phyloP scores from a whole-genome alignment of 2,888 invertebrate species.

The Noctua pronuba region DNA sequence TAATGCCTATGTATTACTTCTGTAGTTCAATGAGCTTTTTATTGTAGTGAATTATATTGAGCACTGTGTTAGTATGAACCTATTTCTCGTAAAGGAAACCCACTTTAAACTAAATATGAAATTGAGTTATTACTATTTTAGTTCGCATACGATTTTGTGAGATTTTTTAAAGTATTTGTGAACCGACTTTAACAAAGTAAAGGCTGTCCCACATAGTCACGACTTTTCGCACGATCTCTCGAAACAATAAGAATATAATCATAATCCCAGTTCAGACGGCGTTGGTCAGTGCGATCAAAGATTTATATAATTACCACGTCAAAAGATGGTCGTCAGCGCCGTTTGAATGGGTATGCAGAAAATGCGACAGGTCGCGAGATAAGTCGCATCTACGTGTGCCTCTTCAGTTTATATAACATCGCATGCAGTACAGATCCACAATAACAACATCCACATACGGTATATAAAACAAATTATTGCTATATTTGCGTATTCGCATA shows the following conservation, averaged over 20 bases:
- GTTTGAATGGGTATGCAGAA: too few species aligned
- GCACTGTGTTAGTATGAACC: conserved; percentile 46
- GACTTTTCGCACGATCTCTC: neutral
- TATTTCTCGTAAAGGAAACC: conserved; percentile 28
- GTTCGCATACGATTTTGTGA: conserved; percentile 30
- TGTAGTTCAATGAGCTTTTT: conserved; percentile 37
- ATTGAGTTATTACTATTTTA: conserved; percentile 15
- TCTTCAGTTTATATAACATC: conserved; percentile 1
- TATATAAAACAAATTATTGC: conserved; percentile 57
- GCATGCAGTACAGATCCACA: conserved; percentile 41
- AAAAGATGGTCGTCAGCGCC: neutral
- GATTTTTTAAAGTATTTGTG: conserved; percentile 23
- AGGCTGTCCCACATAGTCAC: neutral
- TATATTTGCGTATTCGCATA: conserved; percentile 53
- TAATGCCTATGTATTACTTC: conserved; percentile 45
- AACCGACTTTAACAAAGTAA: neutral
- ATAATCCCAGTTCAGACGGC: neutral
- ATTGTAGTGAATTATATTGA: conserved; percentile 49
- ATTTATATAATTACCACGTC: neutral
- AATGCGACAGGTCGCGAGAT: neutral
- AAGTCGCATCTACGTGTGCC: neutral
- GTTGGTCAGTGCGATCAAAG: neutral
- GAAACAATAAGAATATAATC: neutral
- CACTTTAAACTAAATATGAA: conserved; percentile 32
- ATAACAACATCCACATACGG: conserved; percentile 43